Conservation (phyloP, 2,113 vertebrate species). For the Zootoca vivipara region DNA sequence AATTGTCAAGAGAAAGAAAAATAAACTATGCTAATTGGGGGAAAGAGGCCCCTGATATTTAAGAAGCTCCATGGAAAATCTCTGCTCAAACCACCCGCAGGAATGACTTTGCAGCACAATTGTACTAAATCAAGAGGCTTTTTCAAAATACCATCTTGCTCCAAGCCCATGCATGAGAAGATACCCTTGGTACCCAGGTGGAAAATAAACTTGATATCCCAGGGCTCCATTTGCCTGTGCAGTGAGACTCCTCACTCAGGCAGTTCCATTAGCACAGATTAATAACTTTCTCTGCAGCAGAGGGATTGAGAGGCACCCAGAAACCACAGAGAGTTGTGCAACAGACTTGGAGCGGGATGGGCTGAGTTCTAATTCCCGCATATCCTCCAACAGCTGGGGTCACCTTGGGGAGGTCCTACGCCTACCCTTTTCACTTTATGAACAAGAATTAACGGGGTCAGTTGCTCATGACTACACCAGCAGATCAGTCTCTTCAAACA, state of each 20-base stretch:
- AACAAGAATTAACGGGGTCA: background rate
- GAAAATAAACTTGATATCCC: background rate
- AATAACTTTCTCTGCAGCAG: slow-evolving; percentile 24
- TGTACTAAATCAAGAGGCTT: background rate
- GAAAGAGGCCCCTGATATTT: background rate
- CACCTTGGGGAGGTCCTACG: background rate
- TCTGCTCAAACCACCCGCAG: background rate
- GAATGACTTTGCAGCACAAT: background rate
- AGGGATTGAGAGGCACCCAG: background rate
- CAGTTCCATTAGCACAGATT: background rate
- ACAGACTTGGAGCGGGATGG: background rate
- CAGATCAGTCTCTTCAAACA: background rate
- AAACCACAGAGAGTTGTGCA: background rate
- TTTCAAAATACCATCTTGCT: background rate
- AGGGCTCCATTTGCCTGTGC: background rate
- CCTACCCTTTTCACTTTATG: background rate
- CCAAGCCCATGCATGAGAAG: background rate
- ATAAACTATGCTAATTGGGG: background rate
- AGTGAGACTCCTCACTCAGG: background rate
- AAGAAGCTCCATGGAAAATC: background rate
- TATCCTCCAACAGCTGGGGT: background rate
- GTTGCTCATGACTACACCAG: background rate
- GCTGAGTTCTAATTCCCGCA: background rate
- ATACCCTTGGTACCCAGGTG: background rate
- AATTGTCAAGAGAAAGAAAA: background rate